These are phyloP conservation scores for Bombus haemorrhoidalis DNA, from an alignment of 1,140 invertebrate species.

Conservation along the genomic window DNA sequence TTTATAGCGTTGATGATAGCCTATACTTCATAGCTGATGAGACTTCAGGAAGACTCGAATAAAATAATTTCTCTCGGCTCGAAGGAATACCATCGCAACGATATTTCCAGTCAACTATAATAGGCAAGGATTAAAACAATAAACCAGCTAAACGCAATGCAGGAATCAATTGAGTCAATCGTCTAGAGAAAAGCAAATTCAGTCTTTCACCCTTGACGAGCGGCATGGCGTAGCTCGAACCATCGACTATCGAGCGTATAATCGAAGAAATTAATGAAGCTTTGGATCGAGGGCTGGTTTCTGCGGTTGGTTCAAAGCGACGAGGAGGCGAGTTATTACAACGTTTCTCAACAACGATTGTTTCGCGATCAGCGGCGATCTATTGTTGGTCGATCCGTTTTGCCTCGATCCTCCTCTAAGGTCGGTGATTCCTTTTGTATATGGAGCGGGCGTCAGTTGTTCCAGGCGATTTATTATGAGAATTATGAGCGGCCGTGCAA, in stretches of 20 bases:
- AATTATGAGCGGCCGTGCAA: slow-evolving; percentile 78
- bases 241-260: background rate
- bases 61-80: too few relatives aligned
- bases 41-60: too few relatives aligned
- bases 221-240: background rate
- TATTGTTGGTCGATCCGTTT: slow-evolving; percentile 42
- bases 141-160: background rate
- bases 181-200: background rate
- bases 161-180: slow-evolving; percentile 1
- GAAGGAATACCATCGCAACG: too few relatives aligned
- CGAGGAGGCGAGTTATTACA: slow-evolving; percentile 14
- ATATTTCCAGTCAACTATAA: too few relatives aligned
- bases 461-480: slow-evolving; percentile 81
- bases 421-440: slow-evolving; percentile 65
- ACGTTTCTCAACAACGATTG: slow-evolving; percentile 53
- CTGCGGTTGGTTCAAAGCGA: background rate
- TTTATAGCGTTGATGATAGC: too few relatives aligned
- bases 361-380: slow-evolving; percentile 55
- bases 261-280: slow-evolving; percentile 43
- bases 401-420: slow-evolving; percentile 41
- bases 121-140: too few relatives aligned
- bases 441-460: slow-evolving; percentile 72
- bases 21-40: too few relatives aligned
- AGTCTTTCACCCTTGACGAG: background rate
- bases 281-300: background rate